phyloP scores from a whole-genome alignment of 2,113 vertebrate genomes.

The Phrynosoma blainvillii region DNA sequence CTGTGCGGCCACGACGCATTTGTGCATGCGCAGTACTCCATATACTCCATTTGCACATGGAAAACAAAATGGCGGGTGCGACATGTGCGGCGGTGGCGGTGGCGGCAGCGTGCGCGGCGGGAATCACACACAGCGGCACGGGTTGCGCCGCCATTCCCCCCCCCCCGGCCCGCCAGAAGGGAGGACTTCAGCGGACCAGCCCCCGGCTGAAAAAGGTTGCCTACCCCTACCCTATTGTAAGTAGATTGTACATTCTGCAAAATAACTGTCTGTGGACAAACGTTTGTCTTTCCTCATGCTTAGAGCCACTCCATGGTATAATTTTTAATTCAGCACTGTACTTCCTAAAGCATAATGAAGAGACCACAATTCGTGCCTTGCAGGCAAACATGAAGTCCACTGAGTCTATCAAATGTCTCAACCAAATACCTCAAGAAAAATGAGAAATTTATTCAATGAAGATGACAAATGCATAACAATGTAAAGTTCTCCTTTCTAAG shows the following conservation, averaged over 20 bases:
- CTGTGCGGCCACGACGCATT: no score
- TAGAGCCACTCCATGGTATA: not conserved
- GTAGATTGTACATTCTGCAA: not conserved
- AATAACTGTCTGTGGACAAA: not conserved
- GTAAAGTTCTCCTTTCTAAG: not conserved
- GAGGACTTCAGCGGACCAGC: no score
- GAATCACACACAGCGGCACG: no score
- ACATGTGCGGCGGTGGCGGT: no score
- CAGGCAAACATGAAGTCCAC: slow-evolving; percentile 12
- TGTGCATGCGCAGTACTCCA: no score
- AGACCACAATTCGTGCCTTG: not conserved
- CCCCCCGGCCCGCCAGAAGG: no score
- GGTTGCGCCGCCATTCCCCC: no score
- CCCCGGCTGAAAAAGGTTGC: no score
- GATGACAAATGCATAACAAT: not conserved
- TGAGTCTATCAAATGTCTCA: not conserved
- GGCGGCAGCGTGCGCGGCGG: no score
- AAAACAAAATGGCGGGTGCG: no score
- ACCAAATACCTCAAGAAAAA: not conserved
- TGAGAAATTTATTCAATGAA: not conserved
- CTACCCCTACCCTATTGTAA: no score
- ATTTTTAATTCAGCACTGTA: not conserved
- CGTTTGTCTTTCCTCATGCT: not conserved
- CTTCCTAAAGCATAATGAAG: not conserved
- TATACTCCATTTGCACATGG: no score